Percentiles rank a stretch among this genome's conserved stretches.
Conservation (phyloP, 2,797 vertebrate genomes). For the Orientallactaga sibirica region DNA sequence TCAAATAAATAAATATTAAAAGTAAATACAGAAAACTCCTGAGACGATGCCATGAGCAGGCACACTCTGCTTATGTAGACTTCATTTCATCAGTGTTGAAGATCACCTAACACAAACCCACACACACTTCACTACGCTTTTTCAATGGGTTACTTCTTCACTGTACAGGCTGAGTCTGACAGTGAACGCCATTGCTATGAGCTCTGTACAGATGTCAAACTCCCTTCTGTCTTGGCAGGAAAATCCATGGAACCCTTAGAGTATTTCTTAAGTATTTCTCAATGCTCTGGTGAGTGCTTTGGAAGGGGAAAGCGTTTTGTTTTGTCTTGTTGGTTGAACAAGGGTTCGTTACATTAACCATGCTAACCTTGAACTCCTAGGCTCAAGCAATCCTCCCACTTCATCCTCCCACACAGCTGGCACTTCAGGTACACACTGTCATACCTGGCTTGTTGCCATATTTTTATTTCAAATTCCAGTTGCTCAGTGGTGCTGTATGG, state of each 20-base stretch:
- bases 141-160: not conserved
- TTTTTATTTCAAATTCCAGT: not conserved
- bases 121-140: not conserved
- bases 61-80: not conserved
- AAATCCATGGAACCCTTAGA: not conserved
- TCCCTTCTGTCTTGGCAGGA: not conserved
- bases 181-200: not conserved
- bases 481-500: not conserved
- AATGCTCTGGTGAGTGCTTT: not conserved
- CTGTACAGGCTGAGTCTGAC: not conserved
- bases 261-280: not conserved
- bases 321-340: not conserved
- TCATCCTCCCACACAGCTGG: not conserved
- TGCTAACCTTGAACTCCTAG: not conserved
- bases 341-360: not conserved
- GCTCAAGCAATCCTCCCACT: not conserved
- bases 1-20: not conserved
- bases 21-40: not conserved
- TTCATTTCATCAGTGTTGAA: not conserved
- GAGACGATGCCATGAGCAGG: not conserved
- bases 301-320: not conserved
- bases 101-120: not conserved
- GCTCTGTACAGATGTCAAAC: not conserved
- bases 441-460: not conserved
- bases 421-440: not conserved